Evolutionary conservation across 2,113 vertebrate genomes (phyloP).

Genomic region (Anguilla rostrata): DNA sequence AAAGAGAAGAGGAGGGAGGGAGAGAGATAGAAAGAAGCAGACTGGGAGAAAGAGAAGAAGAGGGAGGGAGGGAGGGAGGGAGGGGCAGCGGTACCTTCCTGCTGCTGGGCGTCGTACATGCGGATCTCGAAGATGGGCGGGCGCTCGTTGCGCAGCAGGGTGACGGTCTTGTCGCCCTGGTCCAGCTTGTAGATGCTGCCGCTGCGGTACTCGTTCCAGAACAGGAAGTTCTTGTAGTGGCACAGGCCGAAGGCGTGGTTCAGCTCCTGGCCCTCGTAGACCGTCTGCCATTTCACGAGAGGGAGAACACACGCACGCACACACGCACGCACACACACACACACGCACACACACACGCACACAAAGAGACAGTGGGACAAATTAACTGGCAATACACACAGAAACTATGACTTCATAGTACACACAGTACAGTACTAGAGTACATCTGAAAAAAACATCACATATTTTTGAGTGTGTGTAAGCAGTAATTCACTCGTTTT

Average conservation of each 20-base stretch:
- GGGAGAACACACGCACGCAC: too few relatives aligned
- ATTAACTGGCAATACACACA: too few relatives aligned
- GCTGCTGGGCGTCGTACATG: conserved; percentile 94
- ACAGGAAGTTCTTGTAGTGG: conserved; percentile 89
- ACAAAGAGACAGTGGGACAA: too few relatives aligned
- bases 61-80: too few relatives aligned
- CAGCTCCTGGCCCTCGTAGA: conserved; percentile 89
- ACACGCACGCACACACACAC: too few relatives aligned
- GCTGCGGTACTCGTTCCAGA: conserved; percentile 95
- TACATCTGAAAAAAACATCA: too few relatives aligned
- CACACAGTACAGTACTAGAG: too few relatives aligned
- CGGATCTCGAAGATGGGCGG: conserved; percentile 96
- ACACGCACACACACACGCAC: too few relatives aligned
- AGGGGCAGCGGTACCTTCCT: conserved; percentile 76
- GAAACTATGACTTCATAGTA: too few relatives aligned
- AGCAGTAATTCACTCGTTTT: too few relatives aligned
- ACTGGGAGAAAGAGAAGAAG: neutral
- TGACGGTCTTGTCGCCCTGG: conserved; percentile 77
- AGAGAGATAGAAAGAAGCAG: neutral
- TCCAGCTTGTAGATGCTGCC: conserved; percentile 93
- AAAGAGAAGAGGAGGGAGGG: too few relatives aligned
- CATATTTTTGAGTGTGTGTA: too few relatives aligned
- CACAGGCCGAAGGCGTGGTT: conserved; percentile 94
- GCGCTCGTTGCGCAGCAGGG: conserved; percentile 86
- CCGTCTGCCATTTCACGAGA: conserved; percentile 66